Percentiles rank a stretch among this genome's conserved stretches.
phyloP scores from a whole-genome alignment of 2,888 invertebrate genomes.

The Cantharis rufa region DNA sequence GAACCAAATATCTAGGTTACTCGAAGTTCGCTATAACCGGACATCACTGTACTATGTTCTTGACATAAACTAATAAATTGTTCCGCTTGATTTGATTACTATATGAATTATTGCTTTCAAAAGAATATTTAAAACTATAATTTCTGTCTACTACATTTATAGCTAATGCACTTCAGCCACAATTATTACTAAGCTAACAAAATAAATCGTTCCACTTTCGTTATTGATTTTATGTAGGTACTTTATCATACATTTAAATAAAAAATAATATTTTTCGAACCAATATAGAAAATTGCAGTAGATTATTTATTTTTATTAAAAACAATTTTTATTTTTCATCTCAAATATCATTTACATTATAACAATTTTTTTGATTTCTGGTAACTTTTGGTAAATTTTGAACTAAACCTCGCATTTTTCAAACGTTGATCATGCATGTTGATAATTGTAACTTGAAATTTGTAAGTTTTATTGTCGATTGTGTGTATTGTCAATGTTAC shows the following conservation, averaged over 20 bases:
- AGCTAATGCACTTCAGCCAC: not conserved
- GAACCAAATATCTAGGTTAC: no score
- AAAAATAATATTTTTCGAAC: not conserved
- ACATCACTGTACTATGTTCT: not conserved
- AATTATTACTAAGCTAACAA: not conserved
- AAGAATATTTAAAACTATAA: not conserved
- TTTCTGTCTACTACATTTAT: not conserved
- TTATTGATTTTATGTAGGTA: not conserved
- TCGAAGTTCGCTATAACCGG: no score
- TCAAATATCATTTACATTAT: no score
- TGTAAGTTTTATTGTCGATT: no score
- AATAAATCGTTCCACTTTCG: not conserved
- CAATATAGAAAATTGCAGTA: not conserved
- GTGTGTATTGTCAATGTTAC: no score
- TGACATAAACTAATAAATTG: not conserved
- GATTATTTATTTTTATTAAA: not conserved
- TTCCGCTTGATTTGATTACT: not conserved
- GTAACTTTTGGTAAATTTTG: no score
- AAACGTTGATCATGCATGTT: no score
- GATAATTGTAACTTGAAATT: no score
- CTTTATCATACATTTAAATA: not conserved
- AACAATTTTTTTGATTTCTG: no score
- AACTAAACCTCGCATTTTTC: no score
- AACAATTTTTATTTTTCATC: not conserved
- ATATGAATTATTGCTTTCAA: not conserved